Conservation (phyloP, 2,888 invertebrate genomes). For the Doris montereyensis region DNA sequence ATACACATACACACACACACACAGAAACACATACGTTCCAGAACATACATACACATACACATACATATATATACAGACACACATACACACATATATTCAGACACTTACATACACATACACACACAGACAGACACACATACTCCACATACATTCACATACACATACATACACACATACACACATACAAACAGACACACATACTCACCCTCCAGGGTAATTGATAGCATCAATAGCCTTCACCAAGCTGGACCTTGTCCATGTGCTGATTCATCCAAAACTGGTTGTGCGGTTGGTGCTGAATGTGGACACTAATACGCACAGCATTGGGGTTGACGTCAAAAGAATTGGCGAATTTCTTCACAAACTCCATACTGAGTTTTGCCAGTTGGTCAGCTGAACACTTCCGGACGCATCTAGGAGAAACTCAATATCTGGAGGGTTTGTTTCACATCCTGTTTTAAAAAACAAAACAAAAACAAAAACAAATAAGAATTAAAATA, state of each 20-base stretch:
- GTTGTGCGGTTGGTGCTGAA: constrained; percentile 49
- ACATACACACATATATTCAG: no score
- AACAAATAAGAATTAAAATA: neutral
- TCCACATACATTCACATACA: no score
- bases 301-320: constrained; percentile 59
- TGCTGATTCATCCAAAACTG: constrained; percentile 58
- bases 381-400: constrained; percentile 53
- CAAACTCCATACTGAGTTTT: constrained; percentile 60
- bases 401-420: constrained; percentile 60
- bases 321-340: constrained; percentile 58
- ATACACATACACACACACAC: no score
- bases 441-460: constrained; percentile 52
- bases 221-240: constrained; percentile 46
- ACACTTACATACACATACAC: no score
- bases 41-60: no score
- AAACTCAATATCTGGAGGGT: constrained; percentile 60
- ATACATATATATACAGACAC: no score
- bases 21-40: no score
- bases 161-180: no score
- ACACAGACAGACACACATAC: no score
- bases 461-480: neutral
- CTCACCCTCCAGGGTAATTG: constrained; percentile 33
- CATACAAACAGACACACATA: no score
- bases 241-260: constrained; percentile 46
- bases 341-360: constrained; percentile 53